These are phyloP conservation scores for Ernsta delagoae DNA, from an alignment of 2,888 invertebrate genomes.

Conservation along the genomic window DNA sequence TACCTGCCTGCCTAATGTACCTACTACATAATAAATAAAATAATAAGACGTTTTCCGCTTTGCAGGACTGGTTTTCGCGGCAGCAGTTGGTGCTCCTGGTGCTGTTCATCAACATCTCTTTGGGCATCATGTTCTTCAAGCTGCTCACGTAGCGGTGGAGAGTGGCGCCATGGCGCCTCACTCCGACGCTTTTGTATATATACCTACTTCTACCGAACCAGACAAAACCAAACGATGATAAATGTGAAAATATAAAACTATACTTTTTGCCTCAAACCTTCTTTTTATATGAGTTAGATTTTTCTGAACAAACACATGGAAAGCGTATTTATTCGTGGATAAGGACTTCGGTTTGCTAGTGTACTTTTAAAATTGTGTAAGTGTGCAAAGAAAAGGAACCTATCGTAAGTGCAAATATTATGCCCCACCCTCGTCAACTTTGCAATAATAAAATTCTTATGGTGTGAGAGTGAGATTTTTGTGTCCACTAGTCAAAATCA, in stretches of 20 bases:
- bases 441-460: constrained; percentile 55
- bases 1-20: too few relatives aligned
- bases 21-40: too few relatives aligned
- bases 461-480: constrained; percentile 70
- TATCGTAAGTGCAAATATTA: constrained; percentile 58
- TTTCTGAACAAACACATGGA: constrained; percentile 50
- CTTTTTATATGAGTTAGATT: constrained; percentile 60
- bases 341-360: constrained; percentile 78
- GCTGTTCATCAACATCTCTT: constrained; percentile 96
- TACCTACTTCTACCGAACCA: constrained; percentile 59
- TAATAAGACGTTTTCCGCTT: constrained; percentile 31
- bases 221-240: constrained; percentile 62
- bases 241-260: constrained; percentile 55
- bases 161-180: constrained; percentile 71
- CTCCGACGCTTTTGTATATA: constrained; percentile 63
- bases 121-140: constrained; percentile 98
- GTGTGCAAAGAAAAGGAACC: constrained; percentile 66
- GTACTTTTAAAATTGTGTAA: constrained; percentile 74
- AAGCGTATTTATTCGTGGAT: constrained; percentile 61
- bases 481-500: constrained; percentile 64
- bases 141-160: constrained; percentile 95
- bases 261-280: constrained; percentile 55
- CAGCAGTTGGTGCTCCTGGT: constrained; percentile 97
- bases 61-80: constrained; percentile 98
- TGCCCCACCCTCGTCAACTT: constrained; percentile 61